Evolutionary conservation across 1,140 invertebrate species (phyloP).

Genomic region (Asbolus verrucosus): DNA sequence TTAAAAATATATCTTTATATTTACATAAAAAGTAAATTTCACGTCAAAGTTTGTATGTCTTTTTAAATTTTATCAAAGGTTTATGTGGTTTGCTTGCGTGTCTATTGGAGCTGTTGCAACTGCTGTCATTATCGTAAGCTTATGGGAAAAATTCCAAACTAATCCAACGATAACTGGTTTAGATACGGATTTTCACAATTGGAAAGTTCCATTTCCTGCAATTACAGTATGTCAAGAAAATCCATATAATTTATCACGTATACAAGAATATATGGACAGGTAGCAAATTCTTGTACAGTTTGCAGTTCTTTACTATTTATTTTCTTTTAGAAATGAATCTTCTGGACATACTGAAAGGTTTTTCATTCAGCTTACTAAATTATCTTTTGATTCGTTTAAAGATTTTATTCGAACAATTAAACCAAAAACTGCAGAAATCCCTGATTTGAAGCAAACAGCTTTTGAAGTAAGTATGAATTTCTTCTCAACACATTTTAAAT

Average conservation of each 20-base stretch:
- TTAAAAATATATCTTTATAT: too few relatives aligned
- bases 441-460: constrained; percentile 26
- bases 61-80: constrained; percentile 67
- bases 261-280: constrained; percentile 63
- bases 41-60: neutral
- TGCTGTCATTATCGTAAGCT: constrained; percentile 76
- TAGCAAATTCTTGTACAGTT: constrained; percentile 41
- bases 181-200: constrained; percentile 80
- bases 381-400: constrained; percentile 43
- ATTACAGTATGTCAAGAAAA: constrained; percentile 70
- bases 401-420: constrained; percentile 23
- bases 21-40: too few relatives aligned
- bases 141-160: constrained; percentile 84
- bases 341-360: constrained; percentile 3
- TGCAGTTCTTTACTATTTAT: too few relatives aligned
- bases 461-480: constrained; percentile 28
- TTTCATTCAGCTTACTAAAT: constrained; percentile 21
- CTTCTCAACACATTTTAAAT: neutral
- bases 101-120: constrained; percentile 74
- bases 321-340: constrained; percentile 3
- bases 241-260: constrained; percentile 66
- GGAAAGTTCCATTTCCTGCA: constrained; percentile 78
- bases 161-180: constrained; percentile 83
- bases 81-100: constrained; percentile 81
- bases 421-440: neutral